Conservation (phyloP, 1,140 invertebrate species). For the Atta texana region DNA sequence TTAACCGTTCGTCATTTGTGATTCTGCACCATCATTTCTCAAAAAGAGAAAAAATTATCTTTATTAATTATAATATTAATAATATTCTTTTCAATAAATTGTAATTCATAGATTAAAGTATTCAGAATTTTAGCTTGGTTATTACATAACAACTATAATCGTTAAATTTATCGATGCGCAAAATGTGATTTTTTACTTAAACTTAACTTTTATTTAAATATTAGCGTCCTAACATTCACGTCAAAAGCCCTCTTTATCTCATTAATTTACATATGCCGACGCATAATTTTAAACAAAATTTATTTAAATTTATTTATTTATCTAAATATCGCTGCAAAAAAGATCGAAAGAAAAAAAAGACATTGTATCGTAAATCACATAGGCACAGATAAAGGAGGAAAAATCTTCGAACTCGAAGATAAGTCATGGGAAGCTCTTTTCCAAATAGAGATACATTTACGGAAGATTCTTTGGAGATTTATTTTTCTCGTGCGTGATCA, state of each 20-base stretch:
- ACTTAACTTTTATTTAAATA: background rate
- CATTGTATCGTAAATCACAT: background rate
- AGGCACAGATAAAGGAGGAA: background rate
- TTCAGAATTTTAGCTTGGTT: background rate
- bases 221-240: background rate
- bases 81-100: background rate
- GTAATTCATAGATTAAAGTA: background rate
- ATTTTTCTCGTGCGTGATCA: background rate
- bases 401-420: background rate
- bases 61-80: no score
- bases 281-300: background rate
- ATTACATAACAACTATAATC: background rate
- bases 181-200: background rate
- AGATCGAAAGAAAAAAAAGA: background rate
- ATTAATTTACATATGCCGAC: background rate
- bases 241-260: background rate
- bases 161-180: constrained; percentile 20
- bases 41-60: background rate
- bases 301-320: background rate
- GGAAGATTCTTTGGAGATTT: background rate
- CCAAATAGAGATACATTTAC: background rate
- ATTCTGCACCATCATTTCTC: background rate
- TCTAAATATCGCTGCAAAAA: background rate
- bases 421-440: background rate
- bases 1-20: background rate